Base-by-base conservation (phyloP, 2,797 vertebrate genomes). In the Myoxocephalus aenaeus region DNA sequence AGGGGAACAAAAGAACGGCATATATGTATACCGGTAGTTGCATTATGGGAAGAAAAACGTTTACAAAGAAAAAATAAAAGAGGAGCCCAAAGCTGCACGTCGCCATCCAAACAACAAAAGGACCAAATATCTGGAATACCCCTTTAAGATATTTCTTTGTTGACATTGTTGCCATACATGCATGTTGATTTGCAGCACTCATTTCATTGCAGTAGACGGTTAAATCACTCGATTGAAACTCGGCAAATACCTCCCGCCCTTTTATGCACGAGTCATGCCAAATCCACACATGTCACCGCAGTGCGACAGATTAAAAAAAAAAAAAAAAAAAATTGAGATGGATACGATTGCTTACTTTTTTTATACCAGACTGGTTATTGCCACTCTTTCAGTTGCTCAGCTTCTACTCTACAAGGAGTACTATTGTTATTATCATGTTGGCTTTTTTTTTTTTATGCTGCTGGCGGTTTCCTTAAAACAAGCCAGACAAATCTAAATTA, bases 401-500 rank as follows among this genome's bases (percentile, higher is more conserved):
- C 69, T 69, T 79, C 34, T 22, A 75, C 22, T 75, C 58, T 64
- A 22, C 9, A 9, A 11, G 20, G 0, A 51, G 9, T 22, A 2
- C 5, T 56, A 29, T 15, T 38, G 11, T 68, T 62, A 18, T 70
- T 54, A 9, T 61, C 36, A 3, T 48, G 25, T n/a, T 10, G 11
- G 25, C 25, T 27, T 40, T 46, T 34, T 27, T 40, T 46, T 34
- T 53, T 56, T 48, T 2, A 18, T n/a, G 63, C 27, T 62, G 18
- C 51, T 74, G 77, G 46, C 71, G 15, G 71, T 68, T 75, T 75
- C 29, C 50, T 65, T 20, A 25, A 80, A 68, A 44, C 34, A 44
- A 73, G 18, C 59, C 42, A 65, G 20, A 65, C 69, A 70, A 42
- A 40, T 65, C 51, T 77, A 77, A 84, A 87, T 85, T 69, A 85